Evolutionary conservation across 2,113 vertebrate species (phyloP), one percentile per base, ranked within the genome.

Genomic region (Lophotis ruficrista): DNA sequence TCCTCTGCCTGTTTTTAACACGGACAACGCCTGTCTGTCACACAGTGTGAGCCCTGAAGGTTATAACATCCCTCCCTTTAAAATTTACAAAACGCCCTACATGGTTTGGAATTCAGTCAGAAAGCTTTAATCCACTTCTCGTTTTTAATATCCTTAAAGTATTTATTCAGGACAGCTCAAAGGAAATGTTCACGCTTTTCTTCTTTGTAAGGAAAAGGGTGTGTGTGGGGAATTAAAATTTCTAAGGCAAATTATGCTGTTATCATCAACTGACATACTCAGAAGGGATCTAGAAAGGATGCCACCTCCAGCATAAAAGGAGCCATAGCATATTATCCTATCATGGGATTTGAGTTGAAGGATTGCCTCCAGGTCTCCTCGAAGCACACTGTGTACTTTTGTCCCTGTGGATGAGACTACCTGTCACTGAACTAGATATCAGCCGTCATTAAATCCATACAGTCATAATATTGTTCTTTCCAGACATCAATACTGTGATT

Each of bases 251-350:
- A 97, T 97, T 90, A 97, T 72, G 81, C 94, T 93, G 96, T 97
- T 97, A 98, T 97, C 97, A 94, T 94, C 83, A 60, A 83, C 91
- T 97, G 96, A 83, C 96, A 97, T 93, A 92, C 61, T 95, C 93
- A 90, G 96, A 95, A 95, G 92, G 92, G 86, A 95, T 87, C 89
- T 76, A 71, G 92, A 93, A 96, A 97, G 93, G 92, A 94, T 62
- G 91, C 95, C 94, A 75, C 80, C 83, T 94, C 47, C 38, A 97
- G 91, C 77, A 86, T 38, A 51, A 94, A 92, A 92, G 90, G 61
- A 94, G 61, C 81, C 94, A 95, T 62, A 92, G 90, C 91, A 91
- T 25, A 79, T 94, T 86, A 98, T 95, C 87, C 88, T 94, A 89
- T 97, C 97, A 94, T 84, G 94, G 96, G 96, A 95, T 92, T 91